Evolutionary conservation across 2,113 vertebrate species (phyloP).

Genomic region (Tylochromis polylepis): DNA sequence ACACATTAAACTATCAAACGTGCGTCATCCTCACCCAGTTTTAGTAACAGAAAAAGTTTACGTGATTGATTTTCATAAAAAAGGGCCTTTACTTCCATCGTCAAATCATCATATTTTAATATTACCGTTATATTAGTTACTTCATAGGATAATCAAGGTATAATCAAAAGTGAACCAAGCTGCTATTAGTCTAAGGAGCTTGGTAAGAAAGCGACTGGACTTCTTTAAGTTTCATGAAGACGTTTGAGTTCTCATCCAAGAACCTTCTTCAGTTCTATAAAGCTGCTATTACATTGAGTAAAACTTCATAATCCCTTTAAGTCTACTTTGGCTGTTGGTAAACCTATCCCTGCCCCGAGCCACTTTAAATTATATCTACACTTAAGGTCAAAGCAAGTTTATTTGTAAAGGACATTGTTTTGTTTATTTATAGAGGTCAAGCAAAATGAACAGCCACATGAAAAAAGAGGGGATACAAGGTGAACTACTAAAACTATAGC

Average conservation of each 20-base stretch:
- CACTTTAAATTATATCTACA: not conserved
- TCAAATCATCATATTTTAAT: not conserved
- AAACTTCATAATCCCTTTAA: not conserved
- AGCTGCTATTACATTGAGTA: not conserved
- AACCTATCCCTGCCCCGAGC: not conserved
- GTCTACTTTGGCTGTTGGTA: not conserved
- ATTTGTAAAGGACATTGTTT: not conserved
- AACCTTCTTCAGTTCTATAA: not conserved
- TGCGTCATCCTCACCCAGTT: not conserved
- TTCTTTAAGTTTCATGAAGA: not conserved
- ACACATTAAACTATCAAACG: not conserved
- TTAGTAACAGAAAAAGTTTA: not conserved
- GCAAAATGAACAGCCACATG: not conserved
- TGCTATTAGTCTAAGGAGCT: not conserved
- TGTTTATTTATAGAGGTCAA: not conserved
- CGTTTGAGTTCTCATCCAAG: not conserved
- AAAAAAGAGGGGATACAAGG: not conserved
- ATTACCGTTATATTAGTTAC: not conserved
- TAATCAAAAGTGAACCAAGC: not conserved
- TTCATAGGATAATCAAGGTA: not conserved
- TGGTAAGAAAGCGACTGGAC: too few species aligned
- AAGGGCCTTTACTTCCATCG: not conserved
- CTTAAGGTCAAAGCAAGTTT: not conserved
- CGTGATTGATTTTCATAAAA: not conserved
- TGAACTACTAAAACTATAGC: not conserved